Percentiles rank a stretch among this genome's conserved stretches.
Conservation (phyloP, 2,888 invertebrate genomes). For the Drosophila peninsularis region DNA sequence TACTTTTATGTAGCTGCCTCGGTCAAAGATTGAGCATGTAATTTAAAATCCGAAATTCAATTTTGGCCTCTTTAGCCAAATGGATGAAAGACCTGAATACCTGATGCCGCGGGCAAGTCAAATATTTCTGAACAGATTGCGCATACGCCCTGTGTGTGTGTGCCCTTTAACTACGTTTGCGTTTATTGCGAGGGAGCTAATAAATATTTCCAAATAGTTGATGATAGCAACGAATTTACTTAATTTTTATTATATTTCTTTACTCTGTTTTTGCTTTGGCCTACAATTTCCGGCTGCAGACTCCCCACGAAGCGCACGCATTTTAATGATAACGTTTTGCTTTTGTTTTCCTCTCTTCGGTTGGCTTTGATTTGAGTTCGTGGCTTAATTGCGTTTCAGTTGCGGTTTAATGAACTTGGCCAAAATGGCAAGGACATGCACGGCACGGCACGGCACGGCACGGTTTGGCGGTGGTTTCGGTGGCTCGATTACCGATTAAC, state of each 20-base stretch:
- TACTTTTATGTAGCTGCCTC: slow-evolving; percentile 18
- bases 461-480: slow-evolving; percentile 21
- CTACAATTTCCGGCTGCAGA: slow-evolving; percentile 42
- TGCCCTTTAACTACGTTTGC: slow-evolving; percentile 40
- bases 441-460: slow-evolving; percentile 53
- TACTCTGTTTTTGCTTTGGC: slow-evolving; percentile 4
- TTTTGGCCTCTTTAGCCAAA: slow-evolving; percentile 44
- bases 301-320: slow-evolving; percentile 48
- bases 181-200: slow-evolving; percentile 29
- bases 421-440: slow-evolving; percentile 59
- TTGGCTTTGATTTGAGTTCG: slow-evolving; percentile 25
- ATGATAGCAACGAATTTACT: slow-evolving; percentile 33
- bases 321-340: slow-evolving; percentile 49
- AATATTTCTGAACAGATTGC: slow-evolving; percentile 41
- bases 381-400: slow-evolving; percentile 42
- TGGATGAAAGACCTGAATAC: slow-evolving; percentile 40
- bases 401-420: slow-evolving; percentile 53
- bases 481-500: slow-evolving; percentile 50
- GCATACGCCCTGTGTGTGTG: slow-evolving; percentile 39
- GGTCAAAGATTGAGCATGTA: slow-evolving; percentile 51
- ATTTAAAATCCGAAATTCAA: slow-evolving; percentile 44
- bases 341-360: slow-evolving; percentile 1
- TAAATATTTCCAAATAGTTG: slow-evolving; percentile 46
- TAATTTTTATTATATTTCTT: slow-evolving; percentile 6
- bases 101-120: slow-evolving; percentile 36